Evolutionary conservation across 1,140 invertebrate species (phyloP), one percentile per base, ranked within the genome.

Genomic region (Drosophila sechellia): DNA sequence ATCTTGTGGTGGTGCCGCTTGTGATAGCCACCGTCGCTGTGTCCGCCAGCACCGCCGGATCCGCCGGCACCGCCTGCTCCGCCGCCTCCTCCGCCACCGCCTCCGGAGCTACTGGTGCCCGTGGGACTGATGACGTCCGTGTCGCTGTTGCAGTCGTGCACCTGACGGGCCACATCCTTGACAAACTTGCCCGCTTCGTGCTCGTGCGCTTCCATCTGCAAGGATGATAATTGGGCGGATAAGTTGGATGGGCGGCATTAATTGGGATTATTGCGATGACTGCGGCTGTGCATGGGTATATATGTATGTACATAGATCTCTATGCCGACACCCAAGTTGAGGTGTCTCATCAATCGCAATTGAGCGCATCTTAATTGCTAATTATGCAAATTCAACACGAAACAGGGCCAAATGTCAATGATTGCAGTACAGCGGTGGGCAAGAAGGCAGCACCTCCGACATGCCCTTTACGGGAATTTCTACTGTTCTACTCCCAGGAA

Each of bases 161-260:
- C 73, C 61, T 75, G 72, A 35, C 72, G 59, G 48, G 68, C 69
- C 66, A 85, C 73, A 83, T 91, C 89, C 85, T 89, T 91, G 45
- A 85, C 46, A 60, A 90, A 90, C 66, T 90, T 79, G 64, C 75
- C 74, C 31, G 65, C 63, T 20, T 65, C 63, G 46, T 66, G 70
- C 55, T 76, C 83, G 65, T 84, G 90, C 52, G 92, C 87, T 60
- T 93, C 93, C 90, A 93, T 92, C 93, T 93, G 77, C 22, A 63
- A 40, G 25, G 17, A 42, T 4, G 20, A 22, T 31, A 31, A 31
- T 31, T 8, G 12, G 4, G 10, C 5, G 25, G 8, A 11, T 15
- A 15, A 49, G 27, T 48, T 5, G 13, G 27, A 8, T 8, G 27
- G 27, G 5, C 0, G 11, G 11, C 11, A 35, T 42, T 37, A 66